These are phyloP conservation scores for Syndactyla subalaris DNA, from an alignment of 2,797 vertebrate species.

Conservation along the genomic window DNA sequence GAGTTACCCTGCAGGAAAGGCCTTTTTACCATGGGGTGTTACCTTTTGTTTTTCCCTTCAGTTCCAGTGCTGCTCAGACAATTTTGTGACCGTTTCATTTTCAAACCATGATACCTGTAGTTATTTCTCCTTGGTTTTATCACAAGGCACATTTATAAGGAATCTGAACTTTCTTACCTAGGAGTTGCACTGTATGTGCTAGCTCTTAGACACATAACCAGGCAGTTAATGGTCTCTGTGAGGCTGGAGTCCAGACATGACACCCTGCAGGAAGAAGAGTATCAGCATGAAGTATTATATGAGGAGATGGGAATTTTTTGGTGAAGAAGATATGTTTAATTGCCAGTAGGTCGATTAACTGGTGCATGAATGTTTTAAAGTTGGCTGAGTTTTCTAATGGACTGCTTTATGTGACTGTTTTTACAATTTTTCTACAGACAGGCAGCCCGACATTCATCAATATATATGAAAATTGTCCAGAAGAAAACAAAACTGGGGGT, in stretches of 20 bases:
- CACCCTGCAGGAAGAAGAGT: neutral
- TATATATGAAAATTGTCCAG: slow-evolving; percentile 88
- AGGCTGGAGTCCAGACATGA: neutral
- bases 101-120: neutral
- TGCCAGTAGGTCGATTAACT: neutral
- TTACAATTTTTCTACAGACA: slow-evolving; percentile 74
- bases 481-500: slow-evolving; percentile 71
- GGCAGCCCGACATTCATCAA: slow-evolving; percentile 73
- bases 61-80: neutral
- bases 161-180: neutral
- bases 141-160: neutral
- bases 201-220: neutral
- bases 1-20: neutral
- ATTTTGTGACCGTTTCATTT: neutral
- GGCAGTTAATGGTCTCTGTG: neutral
- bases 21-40: neutral
- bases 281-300: neutral
- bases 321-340: neutral
- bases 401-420: neutral
- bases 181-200: neutral
- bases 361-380: neutral
- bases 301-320: neutral
- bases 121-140: neutral
- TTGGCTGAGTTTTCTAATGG: neutral
- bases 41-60: neutral